Percentiles rank a stretch among this genome's conserved stretches.
These are phyloP conservation scores for Anastrepha obliqua DNA, from an alignment of 1,140 invertebrate species.

Conservation along the genomic window DNA sequence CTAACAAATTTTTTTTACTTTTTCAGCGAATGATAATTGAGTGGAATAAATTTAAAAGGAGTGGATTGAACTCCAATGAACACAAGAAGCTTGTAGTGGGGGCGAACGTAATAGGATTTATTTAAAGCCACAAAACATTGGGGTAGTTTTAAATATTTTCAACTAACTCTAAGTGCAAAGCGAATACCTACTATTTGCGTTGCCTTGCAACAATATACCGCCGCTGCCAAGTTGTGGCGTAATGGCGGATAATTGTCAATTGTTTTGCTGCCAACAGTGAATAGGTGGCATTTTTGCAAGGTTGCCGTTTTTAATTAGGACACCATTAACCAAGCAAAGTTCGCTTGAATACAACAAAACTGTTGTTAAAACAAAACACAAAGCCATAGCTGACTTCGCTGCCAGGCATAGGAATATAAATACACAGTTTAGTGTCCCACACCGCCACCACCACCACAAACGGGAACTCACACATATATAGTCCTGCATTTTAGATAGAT, in stretches of 20 bases:
- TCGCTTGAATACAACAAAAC: background rate
- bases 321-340: background rate
- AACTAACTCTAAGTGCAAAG: too few species aligned
- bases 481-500: background rate
- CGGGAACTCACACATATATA: background rate
- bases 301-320: slow-evolving; percentile 17
- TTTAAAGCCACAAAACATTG: too few species aligned
- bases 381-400: background rate
- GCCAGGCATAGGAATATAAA: background rate
- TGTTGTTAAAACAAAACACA: background rate
- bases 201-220: slow-evolving; percentile 12
- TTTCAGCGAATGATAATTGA: too few species aligned
- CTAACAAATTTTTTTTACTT: too few species aligned
- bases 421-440: background rate
- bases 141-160: too few species aligned
- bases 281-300: background rate
- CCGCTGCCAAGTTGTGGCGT: background rate
- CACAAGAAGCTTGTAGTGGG: too few species aligned
- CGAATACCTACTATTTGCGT: too few species aligned
- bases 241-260: slow-evolving; percentile 10
- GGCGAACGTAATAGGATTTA: too few species aligned
- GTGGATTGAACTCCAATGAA: too few species aligned
- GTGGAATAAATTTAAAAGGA: too few species aligned
- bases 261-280: background rate
- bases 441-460: too few species aligned